Evolutionary conservation across 2,797 vertebrate genomes (phyloP), one percentile per base, ranked within the genome.

Genomic region (Pampus argenteus): DNA sequence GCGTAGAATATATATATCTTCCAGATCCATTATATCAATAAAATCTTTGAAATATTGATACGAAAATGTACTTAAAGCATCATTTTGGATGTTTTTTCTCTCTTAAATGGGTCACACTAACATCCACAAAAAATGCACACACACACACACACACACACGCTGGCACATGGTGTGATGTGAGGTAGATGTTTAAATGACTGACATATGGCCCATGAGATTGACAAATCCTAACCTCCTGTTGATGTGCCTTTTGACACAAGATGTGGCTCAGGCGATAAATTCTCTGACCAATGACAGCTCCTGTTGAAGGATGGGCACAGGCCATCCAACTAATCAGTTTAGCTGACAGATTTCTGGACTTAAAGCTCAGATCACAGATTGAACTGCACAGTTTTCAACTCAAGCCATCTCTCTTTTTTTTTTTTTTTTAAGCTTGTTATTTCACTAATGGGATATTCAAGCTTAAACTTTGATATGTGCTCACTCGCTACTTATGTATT

Each of bases 311-410:
- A 91, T 89, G 77, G 68, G 70, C n/a, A 38, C 65, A 76, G 71
- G 75, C 71, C 57, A 83, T 77, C 84, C 82, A 87, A 86, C 82
- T 78, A 79, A 88, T 92, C 88, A 83, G 87, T 90, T 86, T 20
- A 71, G 44, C 55, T 91, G 92, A 92, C 84, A 86, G 77, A 85
- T 83, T 79, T 78, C 82, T 87, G 72, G 86, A 90, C 85, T 66
- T 50, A 66, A 54, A 83, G 82, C 85, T 76, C 76, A 57, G 56
- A 87, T 78, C 78, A 71, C 54, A 83, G 64, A 78, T 81, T 86
- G 63, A 84, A 78, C 70, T 75, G 31, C 31, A 42, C 31, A 18
- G 26, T 61, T 66, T 72, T 71, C 74, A 9, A 36, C 59, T 81
- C 34, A n/a, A 34, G 58, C 62, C 59, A 20, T 56, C 40, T 77